Base-by-base conservation (phyloP, 2,113 vertebrate species). In the Hyperoodon ampullatus region DNA sequence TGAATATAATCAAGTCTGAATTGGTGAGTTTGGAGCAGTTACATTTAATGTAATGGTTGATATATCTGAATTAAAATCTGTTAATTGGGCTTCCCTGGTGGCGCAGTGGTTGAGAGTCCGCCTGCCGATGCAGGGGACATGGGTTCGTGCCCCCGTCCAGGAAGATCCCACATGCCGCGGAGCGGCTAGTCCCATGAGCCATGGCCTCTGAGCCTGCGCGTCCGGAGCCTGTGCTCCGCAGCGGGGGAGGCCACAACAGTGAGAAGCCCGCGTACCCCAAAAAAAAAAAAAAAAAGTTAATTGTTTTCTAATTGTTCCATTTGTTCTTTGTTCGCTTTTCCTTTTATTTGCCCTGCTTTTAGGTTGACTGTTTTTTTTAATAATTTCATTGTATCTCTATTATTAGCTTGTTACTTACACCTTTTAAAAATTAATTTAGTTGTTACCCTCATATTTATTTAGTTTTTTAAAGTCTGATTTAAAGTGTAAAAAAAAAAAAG, bases 391-490 rank as follows among this genome's bases (percentile, higher is more conserved):
- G 61, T 47, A 65, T 95, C 61, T 85, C 39, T 44, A 44, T 33
- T 83, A 30, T 44, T 87, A 74, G 15, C 58, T 93, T 74, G 24
- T 61, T 75, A 44, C 44, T 84, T 85, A 70, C 55, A 91, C n/a
- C 30, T 61, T 24, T 85, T 82, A 11, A 53, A 86, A 92, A 66
- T 84, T 82, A 93, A 24, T 35, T 71, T 90, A n/a, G 9, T 90
- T 21, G 21, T 70, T 94, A 50, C 47, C 47, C 89, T 13, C 3
- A 87, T 66, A 78, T 5, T 80, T 81, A 72, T 75, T 44, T 70
- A 63, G 68, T 42, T 93, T 94, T 90, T 84, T 55, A 70, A 96
- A 84, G 68, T 94, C 11, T 89, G 61, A 63, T 95, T 80, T 61
- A 72, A 92, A 72, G 80, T 92, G 15, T 90, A 33, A 35, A 81